A percentile compares a stretch with the other conserved stretches of the same genome.
Evolutionary conservation across 1,140 invertebrate genomes (phyloP).

Genomic region (Zeugodacus cucurbitae): DNA sequence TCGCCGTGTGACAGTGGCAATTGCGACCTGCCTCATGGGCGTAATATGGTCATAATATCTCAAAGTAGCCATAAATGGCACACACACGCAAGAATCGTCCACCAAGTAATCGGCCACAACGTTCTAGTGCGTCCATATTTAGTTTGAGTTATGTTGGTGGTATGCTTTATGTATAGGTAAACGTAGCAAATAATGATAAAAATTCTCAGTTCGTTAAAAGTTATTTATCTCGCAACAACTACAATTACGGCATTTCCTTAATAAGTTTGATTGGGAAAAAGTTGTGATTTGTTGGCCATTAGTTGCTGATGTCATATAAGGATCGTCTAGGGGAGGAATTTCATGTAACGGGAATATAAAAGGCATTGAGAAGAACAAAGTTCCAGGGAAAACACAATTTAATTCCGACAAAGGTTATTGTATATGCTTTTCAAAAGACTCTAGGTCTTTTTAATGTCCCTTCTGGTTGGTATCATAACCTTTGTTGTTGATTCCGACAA

Average conservation of each 20-base stretch:
- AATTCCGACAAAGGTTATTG: no score
- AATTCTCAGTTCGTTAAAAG: neutral
- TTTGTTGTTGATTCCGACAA: no score
- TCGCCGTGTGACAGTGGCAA: conserved; percentile 32
- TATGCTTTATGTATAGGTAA: conserved; percentile 9
- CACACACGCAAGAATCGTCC: neutral
- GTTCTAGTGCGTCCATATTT: neutral
- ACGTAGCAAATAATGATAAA: neutral
- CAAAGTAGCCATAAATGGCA: conserved; percentile 36
- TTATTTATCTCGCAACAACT: conserved; percentile 23
- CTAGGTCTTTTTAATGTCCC: no score
- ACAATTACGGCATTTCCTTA: conserved; percentile 25
- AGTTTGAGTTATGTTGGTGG: conserved; percentile 24
- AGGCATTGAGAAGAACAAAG: no score
- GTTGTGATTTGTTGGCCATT: neutral
- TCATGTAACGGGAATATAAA: no score
- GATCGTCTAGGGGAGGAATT: neutral
- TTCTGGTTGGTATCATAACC: no score
- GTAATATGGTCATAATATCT: conserved; percentile 37
- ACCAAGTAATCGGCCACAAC: neutral
- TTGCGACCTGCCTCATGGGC: conserved; percentile 10
- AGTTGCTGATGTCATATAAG: neutral
- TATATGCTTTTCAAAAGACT: no score
- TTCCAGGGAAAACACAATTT: no score
- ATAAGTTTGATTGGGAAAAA: conserved; percentile 12